phyloP scores from a whole-genome alignment of 2,113 vertebrate genomes.

The Corydoras maculifer region DNA sequence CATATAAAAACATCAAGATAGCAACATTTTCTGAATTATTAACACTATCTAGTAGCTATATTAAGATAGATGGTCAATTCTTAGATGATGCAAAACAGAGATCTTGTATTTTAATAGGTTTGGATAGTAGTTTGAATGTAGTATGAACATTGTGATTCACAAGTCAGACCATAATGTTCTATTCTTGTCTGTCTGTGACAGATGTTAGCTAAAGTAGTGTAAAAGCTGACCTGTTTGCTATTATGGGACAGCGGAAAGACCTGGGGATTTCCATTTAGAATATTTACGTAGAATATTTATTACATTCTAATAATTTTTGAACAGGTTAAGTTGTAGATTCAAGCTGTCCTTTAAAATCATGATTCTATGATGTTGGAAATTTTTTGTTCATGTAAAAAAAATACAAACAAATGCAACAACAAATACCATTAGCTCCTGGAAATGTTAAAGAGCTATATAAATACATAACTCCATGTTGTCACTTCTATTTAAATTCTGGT shows the following conservation, averaged over 20 bases:
- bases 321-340: no score
- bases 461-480: conserved; percentile 36
- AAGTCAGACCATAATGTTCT: background rate
- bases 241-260: background rate
- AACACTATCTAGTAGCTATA: no score
- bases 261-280: background rate
- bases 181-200: no score
- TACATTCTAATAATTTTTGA: no score
- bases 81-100: background rate
- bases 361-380: no score
- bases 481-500: conserved; percentile 2
- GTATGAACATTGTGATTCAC: no score
- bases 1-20: no score
- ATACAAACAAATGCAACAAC: background rate
- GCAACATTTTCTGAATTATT: no score
- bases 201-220: no score
- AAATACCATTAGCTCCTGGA: conserved; percentile 27
- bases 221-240: background rate
- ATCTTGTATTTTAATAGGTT: background rate
- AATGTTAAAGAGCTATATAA: conserved; percentile 28
- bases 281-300: background rate
- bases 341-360: no score
- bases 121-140: no score
- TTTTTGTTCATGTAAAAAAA: background rate
- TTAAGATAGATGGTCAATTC: no score